Conservation (phyloP, 2,797 vertebrate genomes). For the Microctenopoma steveboyesi region DNA sequence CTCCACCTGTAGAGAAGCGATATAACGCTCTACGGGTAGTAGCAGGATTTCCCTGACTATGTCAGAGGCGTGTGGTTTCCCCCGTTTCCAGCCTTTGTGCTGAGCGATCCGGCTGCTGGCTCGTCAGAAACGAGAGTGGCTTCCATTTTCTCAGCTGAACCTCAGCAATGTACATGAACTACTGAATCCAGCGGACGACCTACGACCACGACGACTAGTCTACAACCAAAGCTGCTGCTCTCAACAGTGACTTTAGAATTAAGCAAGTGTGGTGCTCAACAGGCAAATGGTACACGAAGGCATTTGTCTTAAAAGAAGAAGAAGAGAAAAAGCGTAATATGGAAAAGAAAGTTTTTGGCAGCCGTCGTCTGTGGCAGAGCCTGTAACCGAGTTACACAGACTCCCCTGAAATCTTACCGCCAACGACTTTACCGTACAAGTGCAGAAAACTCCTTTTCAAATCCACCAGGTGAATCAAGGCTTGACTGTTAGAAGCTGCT, state of each 20-base stretch:
- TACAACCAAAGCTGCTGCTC: conserved; percentile 52
- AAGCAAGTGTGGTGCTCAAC: conserved; percentile 75
- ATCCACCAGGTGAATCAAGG: conserved; percentile 53
- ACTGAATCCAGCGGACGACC: conserved; percentile 32
- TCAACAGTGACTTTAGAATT: conserved; percentile 69
- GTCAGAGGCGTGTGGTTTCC: not conserved
- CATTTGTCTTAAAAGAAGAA: conserved; percentile 45
- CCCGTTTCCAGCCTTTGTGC: not conserved
- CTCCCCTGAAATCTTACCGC: conserved; percentile 52
- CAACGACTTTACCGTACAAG: conserved; percentile 38
- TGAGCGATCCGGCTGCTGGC: not conserved
- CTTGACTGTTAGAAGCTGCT: conserved; percentile 55
- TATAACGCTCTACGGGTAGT: not conserved
- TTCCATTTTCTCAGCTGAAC: not conserved
- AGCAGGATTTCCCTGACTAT: too few species aligned
- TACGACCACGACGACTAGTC: conserved; percentile 34
- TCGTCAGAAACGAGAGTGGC: not conserved
- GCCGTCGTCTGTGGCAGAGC: conserved; percentile 44
- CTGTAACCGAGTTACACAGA: conserved; percentile 46
- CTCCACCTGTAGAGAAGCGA: too few species aligned
- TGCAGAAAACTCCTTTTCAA: conserved; percentile 49
- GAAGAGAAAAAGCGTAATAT: conserved; percentile 37
- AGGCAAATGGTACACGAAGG: conserved; percentile 70
- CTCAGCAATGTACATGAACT: conserved; percentile 11
- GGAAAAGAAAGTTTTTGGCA: conserved; percentile 46